Evolutionary conservation across 30 jellyfish, hydroid and myxozoan species (phyloP).

Genomic region (Aurelia aurita): DNA sequence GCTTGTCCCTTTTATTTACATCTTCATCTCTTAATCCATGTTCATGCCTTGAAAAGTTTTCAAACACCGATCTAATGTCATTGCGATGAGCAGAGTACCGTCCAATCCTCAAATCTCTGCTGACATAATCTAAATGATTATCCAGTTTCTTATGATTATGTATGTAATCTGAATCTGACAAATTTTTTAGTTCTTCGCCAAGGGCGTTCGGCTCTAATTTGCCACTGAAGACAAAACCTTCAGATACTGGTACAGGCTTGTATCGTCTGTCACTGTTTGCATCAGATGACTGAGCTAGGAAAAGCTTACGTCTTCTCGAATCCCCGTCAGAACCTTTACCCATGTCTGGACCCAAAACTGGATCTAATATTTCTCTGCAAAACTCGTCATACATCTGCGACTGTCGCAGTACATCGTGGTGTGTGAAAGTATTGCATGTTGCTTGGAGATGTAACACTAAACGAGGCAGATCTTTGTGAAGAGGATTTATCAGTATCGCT

Average conservation of each 20-base stretch:
- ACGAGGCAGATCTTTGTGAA: conserved; percentile 17
- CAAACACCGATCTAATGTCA: conserved; percentile 17
- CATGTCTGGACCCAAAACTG: conserved; percentile 42
- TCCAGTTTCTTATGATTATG: conserved; percentile 28
- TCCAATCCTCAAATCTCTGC: conserved; percentile 14
- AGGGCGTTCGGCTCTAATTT: conserved; percentile 14
- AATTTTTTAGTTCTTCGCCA: not conserved
- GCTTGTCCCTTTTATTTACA: conserved; percentile 28
- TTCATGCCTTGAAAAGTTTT: conserved; percentile 9
- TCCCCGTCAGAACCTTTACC: conserved; percentile 60
- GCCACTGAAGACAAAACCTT: conserved; percentile 46
- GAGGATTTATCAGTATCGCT: conserved; percentile 38
- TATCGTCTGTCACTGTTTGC: conserved; percentile 7
- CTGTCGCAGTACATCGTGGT: conserved; percentile 36
- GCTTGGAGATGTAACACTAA: conserved; percentile 47
- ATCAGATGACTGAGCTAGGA: conserved; percentile 12
- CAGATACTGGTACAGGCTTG: conserved; percentile 33
- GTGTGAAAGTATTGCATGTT: conserved; percentile 48
- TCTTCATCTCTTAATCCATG: conserved; percentile 24
- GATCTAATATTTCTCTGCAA: conserved; percentile 33
- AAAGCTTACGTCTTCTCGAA: conserved; percentile 50
- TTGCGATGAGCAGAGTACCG: conserved; percentile 18
- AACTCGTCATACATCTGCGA: conserved; percentile 29
- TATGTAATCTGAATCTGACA: conserved; percentile 11
- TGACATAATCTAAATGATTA: conserved; percentile 44